phyloP scores from a whole-genome alignment of 2,113 vertebrate genomes.

The Pygoscelis adeliae region DNA sequence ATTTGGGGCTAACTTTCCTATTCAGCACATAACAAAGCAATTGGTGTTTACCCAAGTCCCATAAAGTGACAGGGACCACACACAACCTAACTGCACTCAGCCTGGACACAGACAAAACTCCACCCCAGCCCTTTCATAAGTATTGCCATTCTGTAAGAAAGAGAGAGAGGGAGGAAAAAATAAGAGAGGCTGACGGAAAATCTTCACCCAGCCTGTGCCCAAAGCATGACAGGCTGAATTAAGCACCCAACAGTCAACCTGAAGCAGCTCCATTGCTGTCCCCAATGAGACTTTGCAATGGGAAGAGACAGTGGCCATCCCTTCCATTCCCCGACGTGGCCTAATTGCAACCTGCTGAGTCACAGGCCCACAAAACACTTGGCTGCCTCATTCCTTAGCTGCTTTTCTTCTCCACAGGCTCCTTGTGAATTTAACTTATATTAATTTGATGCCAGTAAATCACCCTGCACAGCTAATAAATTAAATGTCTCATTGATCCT shows the following conservation, averaged over 20 bases:
- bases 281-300: neutral
- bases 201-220: neutral
- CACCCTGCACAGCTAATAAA: neutral
- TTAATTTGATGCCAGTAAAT: neutral
- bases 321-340: neutral
- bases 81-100: neutral
- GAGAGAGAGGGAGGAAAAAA: neutral
- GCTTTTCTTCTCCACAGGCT: constrained; percentile 1
- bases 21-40: constrained; percentile 61
- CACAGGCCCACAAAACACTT: neutral
- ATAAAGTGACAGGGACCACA: constrained; percentile 48
- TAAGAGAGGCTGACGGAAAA: neutral
- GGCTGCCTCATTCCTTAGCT: neutral
- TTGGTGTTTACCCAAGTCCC: constrained; percentile 10
- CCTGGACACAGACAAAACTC: neutral
- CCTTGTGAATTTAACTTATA: neutral
- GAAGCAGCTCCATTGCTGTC: neutral
- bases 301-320: neutral
- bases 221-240: neutral
- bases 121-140: neutral
- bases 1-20: constrained; percentile 57
- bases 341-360: neutral
- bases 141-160: neutral
- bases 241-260: neutral
- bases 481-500: neutral